Percentiles rank a stretch among this genome's conserved stretches.
Conservation (phyloP, 2,113 vertebrate species). For the Benitochromis conjunctus region DNA sequence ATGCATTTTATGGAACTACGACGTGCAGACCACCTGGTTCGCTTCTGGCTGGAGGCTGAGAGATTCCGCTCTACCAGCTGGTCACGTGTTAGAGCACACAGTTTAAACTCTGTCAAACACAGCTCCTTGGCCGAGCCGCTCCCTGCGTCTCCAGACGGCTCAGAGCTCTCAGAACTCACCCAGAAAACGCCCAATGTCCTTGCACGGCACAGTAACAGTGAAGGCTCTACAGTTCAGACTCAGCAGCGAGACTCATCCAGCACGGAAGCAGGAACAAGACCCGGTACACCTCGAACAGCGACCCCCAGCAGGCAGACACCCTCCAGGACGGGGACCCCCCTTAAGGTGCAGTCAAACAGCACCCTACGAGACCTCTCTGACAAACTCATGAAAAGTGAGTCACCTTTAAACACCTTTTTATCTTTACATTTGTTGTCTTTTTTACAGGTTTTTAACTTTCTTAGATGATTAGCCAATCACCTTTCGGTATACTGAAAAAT, state of each 20-base stretch:
- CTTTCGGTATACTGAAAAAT: neutral
- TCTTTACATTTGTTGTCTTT: neutral
- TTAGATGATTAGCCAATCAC: neutral
- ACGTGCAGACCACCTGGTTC: constrained; percentile 88
- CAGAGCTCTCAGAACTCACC: neutral
- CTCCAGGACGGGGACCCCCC: constrained; percentile 78
- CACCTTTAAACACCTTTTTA: neutral
- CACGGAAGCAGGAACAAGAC: constrained; percentile 44
- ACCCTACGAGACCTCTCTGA: constrained; percentile 84
- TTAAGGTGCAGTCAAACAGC: constrained; percentile 76
- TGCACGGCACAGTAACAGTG: constrained; percentile 18
- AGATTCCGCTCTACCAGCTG: constrained; percentile 91
- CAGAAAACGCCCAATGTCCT: neutral
- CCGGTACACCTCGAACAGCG: constrained; percentile 44
- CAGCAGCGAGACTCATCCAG: constrained; percentile 59
- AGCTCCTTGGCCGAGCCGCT: constrained; percentile 90
- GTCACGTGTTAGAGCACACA: constrained; percentile 92
- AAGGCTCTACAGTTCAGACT: constrained; percentile 28
- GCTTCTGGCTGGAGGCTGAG: constrained; percentile 95
- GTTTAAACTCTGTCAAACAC: constrained; percentile 95
- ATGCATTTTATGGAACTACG: constrained; percentile 89
- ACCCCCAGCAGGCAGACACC: constrained; percentile 70
- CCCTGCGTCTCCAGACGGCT: constrained; percentile 14
- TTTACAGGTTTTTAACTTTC: neutral
- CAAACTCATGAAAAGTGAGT: constrained; percentile 97